phyloP scores from a whole-genome alignment of 2,113 vertebrate species.

The Channa argus region DNA sequence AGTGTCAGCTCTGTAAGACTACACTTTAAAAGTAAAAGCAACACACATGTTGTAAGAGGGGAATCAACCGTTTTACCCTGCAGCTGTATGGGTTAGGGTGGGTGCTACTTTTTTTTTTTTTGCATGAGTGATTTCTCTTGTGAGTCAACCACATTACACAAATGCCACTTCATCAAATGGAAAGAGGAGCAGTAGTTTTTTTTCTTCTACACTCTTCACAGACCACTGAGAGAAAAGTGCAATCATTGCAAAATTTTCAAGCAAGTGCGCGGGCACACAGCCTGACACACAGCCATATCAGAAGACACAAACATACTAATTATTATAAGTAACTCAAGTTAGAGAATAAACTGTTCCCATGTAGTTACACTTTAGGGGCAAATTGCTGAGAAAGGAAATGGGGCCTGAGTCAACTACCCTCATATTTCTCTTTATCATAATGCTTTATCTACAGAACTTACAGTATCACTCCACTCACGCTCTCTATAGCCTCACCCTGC shows the following conservation, averaged over 20 bases:
- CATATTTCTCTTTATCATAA: not conserved
- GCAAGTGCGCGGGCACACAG: no score
- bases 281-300: not conserved
- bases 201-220: not conserved
- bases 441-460: constrained; percentile 42
- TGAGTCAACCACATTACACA: constrained; percentile 58
- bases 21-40: not conserved
- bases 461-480: constrained; percentile 31
- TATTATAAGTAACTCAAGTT: not conserved
- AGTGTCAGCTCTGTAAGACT: not conserved
- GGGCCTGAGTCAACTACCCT: constrained; percentile 15
- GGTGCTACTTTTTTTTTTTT: constrained; percentile 24
- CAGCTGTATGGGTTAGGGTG: constrained; percentile 59
- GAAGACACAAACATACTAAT: not conserved
- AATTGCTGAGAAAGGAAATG: not conserved
- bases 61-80: constrained; percentile 61
- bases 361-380: not conserved
- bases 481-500: constrained; percentile 52
- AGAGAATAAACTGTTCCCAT: not conserved
- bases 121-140: constrained; percentile 51
- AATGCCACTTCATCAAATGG: constrained; percentile 18
- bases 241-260: no score
- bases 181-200: not conserved
- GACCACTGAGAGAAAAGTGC: not conserved
- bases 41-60: constrained; percentile 20